Base-by-base conservation (phyloP, 2,113 vertebrate species). In the Microcebus lehilahytsara region DNA sequence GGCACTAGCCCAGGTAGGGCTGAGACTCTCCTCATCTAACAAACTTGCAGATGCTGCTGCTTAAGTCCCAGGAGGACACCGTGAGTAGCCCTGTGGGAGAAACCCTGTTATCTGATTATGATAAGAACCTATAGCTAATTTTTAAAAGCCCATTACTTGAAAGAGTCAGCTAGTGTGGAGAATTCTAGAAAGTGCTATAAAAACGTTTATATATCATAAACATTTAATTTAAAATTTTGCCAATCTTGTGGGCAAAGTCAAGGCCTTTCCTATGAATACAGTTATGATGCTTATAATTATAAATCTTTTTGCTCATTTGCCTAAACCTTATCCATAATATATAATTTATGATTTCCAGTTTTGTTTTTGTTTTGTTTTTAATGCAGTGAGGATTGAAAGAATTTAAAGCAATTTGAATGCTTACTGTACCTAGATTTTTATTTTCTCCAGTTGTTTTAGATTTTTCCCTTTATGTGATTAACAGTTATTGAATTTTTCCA, bases 401-500 rank as follows among this genome's bases (percentile, higher is more conserved):
- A 71, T 67, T 64, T 69, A 83, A 85, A 86, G 34, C 16, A 46
- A 69, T 69, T 14, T 42, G 69, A 92, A 53, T 89, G 9, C 46
- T 85, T 71, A 75, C 51, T 81, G 30, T 72, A 67, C 40, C 53
- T 85, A 86, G 27, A 89, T 93, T 85, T 94, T 91, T 56, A 86
- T 91, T 89, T 85, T 58, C 62, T 77, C 72, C 32, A 42, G 19
- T 46, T 46, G 77, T 90, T 58, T 93, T 94, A 66, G 40, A 49
- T 10, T 77, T 96, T 95, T 84, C 30, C 34, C 25, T 81, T 25
- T 93, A 25, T 34, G 22, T 74, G 96, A 86, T 87, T 79, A 66
- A 69, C 34, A 85, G 53, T 93, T 84, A 71, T 5, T 81, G 53
- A 72, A 32, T 96, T 75, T 95, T 95, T 69, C 80, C 85, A 93